Evolutionary conservation across 2,888 invertebrate species (phyloP).

Genomic region (Boloria euphrosyne): DNA sequence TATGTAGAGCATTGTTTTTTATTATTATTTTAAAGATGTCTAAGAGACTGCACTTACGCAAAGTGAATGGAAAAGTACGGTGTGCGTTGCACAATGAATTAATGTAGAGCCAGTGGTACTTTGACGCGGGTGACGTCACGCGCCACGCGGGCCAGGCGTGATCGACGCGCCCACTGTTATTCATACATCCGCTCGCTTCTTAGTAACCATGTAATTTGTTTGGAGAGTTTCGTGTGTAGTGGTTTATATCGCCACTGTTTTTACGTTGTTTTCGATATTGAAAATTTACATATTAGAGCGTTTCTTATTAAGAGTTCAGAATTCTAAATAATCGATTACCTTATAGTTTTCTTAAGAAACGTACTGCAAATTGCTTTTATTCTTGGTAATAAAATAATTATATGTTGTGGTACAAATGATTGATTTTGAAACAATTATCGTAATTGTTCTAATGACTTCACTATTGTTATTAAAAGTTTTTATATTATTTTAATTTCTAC

Average conservation of each 20-base stretch:
- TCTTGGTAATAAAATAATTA: too few species aligned
- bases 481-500: too few species aligned
- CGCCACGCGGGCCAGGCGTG: slow-evolving; percentile 62
- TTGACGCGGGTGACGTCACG: slow-evolving; percentile 69
- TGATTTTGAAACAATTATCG: too few species aligned
- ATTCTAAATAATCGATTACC: background rate
- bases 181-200: slow-evolving; percentile 44
- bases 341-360: background rate
- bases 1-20: background rate
- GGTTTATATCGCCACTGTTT: slow-evolving; percentile 25
- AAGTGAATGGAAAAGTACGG: slow-evolving; percentile 67
- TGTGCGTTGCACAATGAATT: slow-evolving; percentile 42
- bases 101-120: background rate
- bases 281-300: slow-evolving; percentile 5
- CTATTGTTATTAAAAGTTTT: too few species aligned
- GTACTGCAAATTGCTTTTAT: background rate
- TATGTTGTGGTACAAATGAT: too few species aligned
- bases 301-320: background rate
- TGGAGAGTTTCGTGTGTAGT: slow-evolving; percentile 30
- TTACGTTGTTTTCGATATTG: slow-evolving; percentile 21
- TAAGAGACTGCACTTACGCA: slow-evolving; percentile 49
- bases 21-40: background rate
- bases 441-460: too few species aligned
- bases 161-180: slow-evolving; percentile 64
- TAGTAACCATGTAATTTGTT: slow-evolving; percentile 43